These are phyloP conservation scores for Drosophila nebulosa DNA, from an alignment of 1,140 invertebrate genomes.

Conservation along the genomic window DNA sequence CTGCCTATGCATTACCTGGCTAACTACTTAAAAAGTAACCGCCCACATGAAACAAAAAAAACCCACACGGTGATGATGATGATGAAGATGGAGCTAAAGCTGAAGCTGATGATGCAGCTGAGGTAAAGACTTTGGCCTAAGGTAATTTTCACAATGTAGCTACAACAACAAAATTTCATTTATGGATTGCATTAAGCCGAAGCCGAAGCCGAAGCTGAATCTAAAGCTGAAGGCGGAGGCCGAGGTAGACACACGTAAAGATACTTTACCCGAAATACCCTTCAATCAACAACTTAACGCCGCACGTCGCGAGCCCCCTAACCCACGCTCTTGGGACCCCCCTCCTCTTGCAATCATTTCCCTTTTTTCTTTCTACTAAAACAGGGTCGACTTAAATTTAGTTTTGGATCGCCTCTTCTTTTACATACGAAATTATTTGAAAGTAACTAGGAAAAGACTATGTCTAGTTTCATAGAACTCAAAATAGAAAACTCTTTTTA, in stretches of 20 bases:
- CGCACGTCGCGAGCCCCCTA: constrained; percentile 30
- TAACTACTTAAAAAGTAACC: constrained; percentile 11
- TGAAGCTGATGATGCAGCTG: background rate
- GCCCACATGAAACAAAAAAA: constrained; percentile 14
- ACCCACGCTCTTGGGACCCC: constrained; percentile 18
- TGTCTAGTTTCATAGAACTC: too few relatives aligned
- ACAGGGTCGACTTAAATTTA: too few relatives aligned
- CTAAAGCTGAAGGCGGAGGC: background rate
- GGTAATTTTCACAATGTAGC: constrained; percentile 24
- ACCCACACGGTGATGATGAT: background rate
- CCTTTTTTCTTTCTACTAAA: background rate
- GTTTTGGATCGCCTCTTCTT: too few relatives aligned
- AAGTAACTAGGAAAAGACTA: too few relatives aligned
- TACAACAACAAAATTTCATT: constrained; percentile 14
- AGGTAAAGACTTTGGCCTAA: background rate
- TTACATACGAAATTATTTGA: too few relatives aligned
- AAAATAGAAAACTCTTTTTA: too few relatives aligned
- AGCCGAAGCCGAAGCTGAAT: background rate
- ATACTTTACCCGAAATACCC: constrained; percentile 62
- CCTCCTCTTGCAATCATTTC: too few relatives aligned
- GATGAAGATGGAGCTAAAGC: background rate
- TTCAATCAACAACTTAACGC: constrained; percentile 70
- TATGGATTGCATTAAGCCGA: constrained; percentile 35
- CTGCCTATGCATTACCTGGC: background rate
- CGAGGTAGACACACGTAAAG: constrained; percentile 31